Percentiles rank a stretch among this genome's conserved stretches.
Conservation (phyloP, 2,888 invertebrate genomes). For the Dicranocentrus wangi region DNA sequence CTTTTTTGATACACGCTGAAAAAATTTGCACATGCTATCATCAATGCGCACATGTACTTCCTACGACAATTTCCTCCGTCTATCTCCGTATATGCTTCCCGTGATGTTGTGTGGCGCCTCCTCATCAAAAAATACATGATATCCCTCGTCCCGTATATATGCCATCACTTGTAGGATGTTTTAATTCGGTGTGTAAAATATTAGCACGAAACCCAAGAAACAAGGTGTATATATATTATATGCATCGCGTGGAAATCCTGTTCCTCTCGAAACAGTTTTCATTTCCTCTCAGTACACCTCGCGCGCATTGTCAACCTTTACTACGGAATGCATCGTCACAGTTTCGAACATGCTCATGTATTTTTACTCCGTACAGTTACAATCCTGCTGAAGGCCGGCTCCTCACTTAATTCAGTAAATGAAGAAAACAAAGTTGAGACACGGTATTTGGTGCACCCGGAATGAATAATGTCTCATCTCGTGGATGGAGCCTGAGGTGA, state of each 20-base stretch:
- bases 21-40: conserved; percentile 31
- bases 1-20: conserved; percentile 9
- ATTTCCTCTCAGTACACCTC: background rate
- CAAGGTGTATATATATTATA: background rate
- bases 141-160: background rate
- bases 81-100: too few species aligned
- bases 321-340: conserved; percentile 38
- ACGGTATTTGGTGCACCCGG: conserved; percentile 5
- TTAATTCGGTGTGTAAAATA: conserved; percentile 12
- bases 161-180: background rate
- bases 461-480: conserved; percentile 58
- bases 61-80: too few species aligned
- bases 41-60: conserved; percentile 40
- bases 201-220: background rate
- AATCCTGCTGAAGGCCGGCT: conserved; percentile 52
- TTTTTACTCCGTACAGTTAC: conserved; percentile 16
- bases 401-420: conserved; percentile 31
- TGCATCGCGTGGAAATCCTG: background rate
- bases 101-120: conserved; percentile 47
- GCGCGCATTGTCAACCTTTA: conserved; percentile 34
- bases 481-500: conserved; percentile 60
- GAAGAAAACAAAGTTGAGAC: conserved; percentile 26
- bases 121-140: conserved; percentile 20
- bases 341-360: background rate
- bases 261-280: background rate